Percentiles rank a stretch among this genome's conserved stretches.
These are phyloP conservation scores for Maniola hyperantus DNA, from an alignment of 2,888 invertebrate genomes.

Conservation along the genomic window DNA sequence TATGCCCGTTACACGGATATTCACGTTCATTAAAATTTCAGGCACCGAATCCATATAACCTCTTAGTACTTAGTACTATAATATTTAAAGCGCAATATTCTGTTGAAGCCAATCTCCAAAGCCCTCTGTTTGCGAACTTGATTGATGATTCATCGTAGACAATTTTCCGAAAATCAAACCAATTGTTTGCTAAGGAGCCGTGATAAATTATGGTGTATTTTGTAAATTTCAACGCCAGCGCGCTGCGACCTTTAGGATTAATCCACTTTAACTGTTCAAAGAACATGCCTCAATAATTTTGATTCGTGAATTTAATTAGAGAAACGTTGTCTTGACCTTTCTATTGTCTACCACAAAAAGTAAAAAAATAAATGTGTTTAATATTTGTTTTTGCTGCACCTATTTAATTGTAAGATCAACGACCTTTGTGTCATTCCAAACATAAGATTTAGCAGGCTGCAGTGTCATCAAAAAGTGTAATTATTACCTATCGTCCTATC, in stretches of 20 bases:
- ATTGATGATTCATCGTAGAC: slow-evolving; percentile 28
- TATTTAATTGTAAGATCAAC: too few relatives aligned
- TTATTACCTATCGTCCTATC: too few relatives aligned
- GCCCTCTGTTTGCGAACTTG: slow-evolving; percentile 23
- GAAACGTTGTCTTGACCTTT: neutral
- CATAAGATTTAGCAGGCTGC: too few relatives aligned
- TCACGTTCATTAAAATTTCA: neutral
- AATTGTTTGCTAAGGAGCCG: slow-evolving; percentile 28
- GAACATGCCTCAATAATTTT: slow-evolving; percentile 6
- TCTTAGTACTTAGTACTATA: slow-evolving; percentile 8
- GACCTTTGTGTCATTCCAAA: too few relatives aligned
- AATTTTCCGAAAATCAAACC: slow-evolving; percentile 35
- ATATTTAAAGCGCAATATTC: slow-evolving; percentile 1
- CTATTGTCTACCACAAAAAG: too few relatives aligned
- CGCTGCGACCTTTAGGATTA: slow-evolving; percentile 22
- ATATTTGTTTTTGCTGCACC: too few relatives aligned
- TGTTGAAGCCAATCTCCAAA: neutral
- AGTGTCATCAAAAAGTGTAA: too few relatives aligned
- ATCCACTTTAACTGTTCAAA: slow-evolving; percentile 19
- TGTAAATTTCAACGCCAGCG: slow-evolving; percentile 12
- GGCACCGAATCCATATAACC: neutral
- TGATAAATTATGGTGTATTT: slow-evolving; percentile 32
- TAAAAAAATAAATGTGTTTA: too few relatives aligned
- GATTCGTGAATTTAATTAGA: slow-evolving; percentile 21
- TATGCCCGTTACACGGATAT: too few relatives aligned